Percentiles rank a stretch among this genome's conserved stretches.
Evolutionary conservation across 2,797 vertebrate genomes (phyloP).

Genomic region (Ctenosaura bakeri): DNA sequence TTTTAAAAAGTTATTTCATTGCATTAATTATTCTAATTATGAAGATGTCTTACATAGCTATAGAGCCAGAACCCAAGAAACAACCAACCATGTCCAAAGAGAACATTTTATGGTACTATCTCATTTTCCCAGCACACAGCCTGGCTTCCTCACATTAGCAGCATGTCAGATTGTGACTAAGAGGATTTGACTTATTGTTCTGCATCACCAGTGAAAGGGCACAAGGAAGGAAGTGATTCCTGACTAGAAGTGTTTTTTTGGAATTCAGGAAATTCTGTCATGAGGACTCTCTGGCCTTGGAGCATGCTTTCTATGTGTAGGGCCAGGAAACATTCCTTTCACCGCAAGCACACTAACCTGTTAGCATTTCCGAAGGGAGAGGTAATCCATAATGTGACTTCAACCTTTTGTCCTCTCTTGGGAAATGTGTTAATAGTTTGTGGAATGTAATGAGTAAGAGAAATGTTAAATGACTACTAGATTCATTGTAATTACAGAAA

Average conservation of each 20-base stretch:
- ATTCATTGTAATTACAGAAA: conserved; percentile 18
- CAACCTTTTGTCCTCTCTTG: conserved; percentile 21
- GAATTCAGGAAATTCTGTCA: conserved; percentile 76
- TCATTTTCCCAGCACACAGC: conserved; percentile 60
- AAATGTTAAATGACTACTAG: conserved; percentile 42
- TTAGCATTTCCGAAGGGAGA: conserved; percentile 59
- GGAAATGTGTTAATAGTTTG: conserved; percentile 12
- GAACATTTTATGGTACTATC: conserved; percentile 67
- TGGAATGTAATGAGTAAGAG: conserved; percentile 43
- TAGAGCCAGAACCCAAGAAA: conserved; percentile 36
- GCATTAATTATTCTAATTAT: conserved; percentile 17
- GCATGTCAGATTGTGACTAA: conserved; percentile 57
- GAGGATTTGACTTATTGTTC: conserved; percentile 64
- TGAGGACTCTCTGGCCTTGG: conserved; percentile 51
- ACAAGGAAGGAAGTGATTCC: conserved; percentile 85
- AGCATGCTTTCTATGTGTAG: conserved; percentile 62
- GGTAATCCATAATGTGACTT: conserved; percentile 39
- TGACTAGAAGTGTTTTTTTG: conserved; percentile 73
- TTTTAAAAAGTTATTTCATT: conserved; percentile 10
- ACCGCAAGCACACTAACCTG: conserved; percentile 43
- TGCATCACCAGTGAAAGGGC: conserved; percentile 71
- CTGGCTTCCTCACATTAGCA: conserved; percentile 65
- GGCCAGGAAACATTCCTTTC: conserved; percentile 54
- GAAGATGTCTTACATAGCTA: not conserved
- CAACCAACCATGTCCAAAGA: conserved; percentile 56